Base-by-base conservation (phyloP, 2,113 vertebrate genomes). In the Engystomops pustulosus region DNA sequence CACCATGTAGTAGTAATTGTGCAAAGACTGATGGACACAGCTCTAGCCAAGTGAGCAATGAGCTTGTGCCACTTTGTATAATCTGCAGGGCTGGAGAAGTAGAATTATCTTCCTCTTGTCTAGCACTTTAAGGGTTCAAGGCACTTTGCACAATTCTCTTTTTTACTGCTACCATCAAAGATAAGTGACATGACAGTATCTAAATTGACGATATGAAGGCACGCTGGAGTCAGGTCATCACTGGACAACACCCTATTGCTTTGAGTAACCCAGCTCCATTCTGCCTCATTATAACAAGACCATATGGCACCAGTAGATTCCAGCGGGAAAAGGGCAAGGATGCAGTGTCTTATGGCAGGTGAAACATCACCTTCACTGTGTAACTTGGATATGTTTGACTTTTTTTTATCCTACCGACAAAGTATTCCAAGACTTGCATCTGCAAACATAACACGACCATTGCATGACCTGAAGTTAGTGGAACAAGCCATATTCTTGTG, bases 81-180 rank as follows among this genome's bases (percentile, higher is more conserved):
- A 23, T 47, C 53, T 44, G 81, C 70, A 49, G 27, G 34, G 41
- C 81, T 51, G 38, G 18, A 83, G 71, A 65, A n/a, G 51, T 20
- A 82, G 51, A 36, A 67, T 27, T 17, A 23, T 20, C 34, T 45
- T 32, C 17, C 41, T 25, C 25, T 51, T 44, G 20, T 68, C 53
- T 68, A 77, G 58, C 72, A 53, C 38, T 76, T 38, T 49, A 67
- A 77, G 20, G 69, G 75, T 44, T 79, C 74, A 85, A 85, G 83
- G 83, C 83, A 85, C 83, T 85, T 85, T 79, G 83, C 83, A 69
- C 47, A 77, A 47, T 70, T 70, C 25, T 38, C n/a, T 70, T 20
- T 70, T 20, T 72, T 8, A 38, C 38, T 20, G n/a, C 23, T 25
- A 44, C 47, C 75, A 55, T 15, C 23, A 70, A 9, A 51, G 51